phyloP scores from a whole-genome alignment of 2,797 vertebrate genomes.

The Serranus cabrilla region DNA sequence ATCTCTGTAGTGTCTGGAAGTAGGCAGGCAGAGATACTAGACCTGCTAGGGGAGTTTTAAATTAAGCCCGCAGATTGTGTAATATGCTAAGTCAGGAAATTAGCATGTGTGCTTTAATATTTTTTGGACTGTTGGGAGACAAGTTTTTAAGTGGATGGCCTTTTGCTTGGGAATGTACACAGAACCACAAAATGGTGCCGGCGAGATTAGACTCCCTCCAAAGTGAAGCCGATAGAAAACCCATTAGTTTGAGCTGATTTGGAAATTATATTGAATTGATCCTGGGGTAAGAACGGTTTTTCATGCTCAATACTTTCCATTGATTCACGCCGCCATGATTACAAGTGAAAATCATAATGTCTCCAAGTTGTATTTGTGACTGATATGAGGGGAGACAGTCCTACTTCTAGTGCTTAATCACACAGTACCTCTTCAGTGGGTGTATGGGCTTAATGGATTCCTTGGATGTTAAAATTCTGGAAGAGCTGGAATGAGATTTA shows the following conservation, averaged over 20 bases:
- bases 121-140: constrained; percentile 78
- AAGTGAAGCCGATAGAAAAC: constrained; percentile 83
- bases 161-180: constrained; percentile 69
- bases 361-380: constrained; percentile 77
- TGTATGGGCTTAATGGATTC: not conserved
- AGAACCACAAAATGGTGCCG: constrained; percentile 72
- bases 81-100: constrained; percentile 80
- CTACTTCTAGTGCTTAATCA: constrained; percentile 22
- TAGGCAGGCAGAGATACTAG: constrained; percentile 63
- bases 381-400: constrained; percentile 43
- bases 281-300: constrained; percentile 81
- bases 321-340: constrained; percentile 82
- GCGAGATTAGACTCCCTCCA: constrained; percentile 71
- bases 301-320: constrained; percentile 83
- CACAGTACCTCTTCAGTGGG: no score
- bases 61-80: constrained; percentile 74
- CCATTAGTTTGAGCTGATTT: constrained; percentile 86
- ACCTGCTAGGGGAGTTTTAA: constrained; percentile 74
- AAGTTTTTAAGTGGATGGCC: constrained; percentile 73
- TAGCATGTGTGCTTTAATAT: constrained; percentile 81
- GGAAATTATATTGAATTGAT: constrained; percentile 87
- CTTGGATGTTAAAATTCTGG: constrained; percentile 20
- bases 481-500: constrained; percentile 10
- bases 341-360: constrained; percentile 83
- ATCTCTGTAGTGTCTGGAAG: constrained; percentile 72